A percentile compares a stretch with the other conserved stretches of the same genome.
Evolutionary conservation across 53 echinoderm and acorn worm genomes (phyloP).

Genomic region (Glandiceps talaboti): DNA sequence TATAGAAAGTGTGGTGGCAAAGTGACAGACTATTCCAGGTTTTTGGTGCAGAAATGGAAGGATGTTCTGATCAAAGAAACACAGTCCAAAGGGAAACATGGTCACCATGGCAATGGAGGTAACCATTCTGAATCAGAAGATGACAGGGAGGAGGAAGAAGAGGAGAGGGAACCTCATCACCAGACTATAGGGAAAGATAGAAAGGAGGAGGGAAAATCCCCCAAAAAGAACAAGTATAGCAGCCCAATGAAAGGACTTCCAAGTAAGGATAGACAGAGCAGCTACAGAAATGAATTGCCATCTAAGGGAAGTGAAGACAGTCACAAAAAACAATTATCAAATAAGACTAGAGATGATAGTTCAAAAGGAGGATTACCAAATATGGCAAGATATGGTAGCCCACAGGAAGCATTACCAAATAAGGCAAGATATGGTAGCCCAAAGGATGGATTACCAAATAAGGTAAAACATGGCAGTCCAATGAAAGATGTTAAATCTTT

Average conservation of each 20-base stretch:
- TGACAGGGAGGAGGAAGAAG: not conserved
- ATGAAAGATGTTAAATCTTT: too few species aligned
- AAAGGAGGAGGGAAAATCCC: not conserved
- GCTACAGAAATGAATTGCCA: too few species aligned
- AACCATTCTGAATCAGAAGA: not conserved
- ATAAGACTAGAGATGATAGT: conserved; percentile 6
- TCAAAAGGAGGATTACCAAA: not conserved
- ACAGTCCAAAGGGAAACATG: not conserved
- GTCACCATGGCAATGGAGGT: not conserved
- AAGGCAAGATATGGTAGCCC: conserved; percentile 2
- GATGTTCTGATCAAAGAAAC: conserved; percentile 24
- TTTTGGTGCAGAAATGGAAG: conserved; percentile 62
- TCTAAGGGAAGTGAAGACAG: conserved; percentile 7
- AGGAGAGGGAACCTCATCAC: not conserved
- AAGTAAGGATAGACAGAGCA: not conserved
- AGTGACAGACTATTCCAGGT: conserved; percentile 41
- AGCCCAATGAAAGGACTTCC: not conserved
- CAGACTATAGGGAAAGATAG: conserved; percentile 4
- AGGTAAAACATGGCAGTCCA: conserved; percentile 1
- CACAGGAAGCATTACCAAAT: too few species aligned
- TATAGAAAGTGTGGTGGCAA: conserved; percentile 53
- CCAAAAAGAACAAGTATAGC: not conserved
- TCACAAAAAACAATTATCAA: too few species aligned
- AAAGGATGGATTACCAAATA: too few species aligned
- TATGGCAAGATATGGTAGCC: not conserved